Percentiles rank a stretch among this genome's conserved stretches.
Evolutionary conservation across 2,113 vertebrate genomes (phyloP).

Genomic region (Lycocorax pyrrhopterus): DNA sequence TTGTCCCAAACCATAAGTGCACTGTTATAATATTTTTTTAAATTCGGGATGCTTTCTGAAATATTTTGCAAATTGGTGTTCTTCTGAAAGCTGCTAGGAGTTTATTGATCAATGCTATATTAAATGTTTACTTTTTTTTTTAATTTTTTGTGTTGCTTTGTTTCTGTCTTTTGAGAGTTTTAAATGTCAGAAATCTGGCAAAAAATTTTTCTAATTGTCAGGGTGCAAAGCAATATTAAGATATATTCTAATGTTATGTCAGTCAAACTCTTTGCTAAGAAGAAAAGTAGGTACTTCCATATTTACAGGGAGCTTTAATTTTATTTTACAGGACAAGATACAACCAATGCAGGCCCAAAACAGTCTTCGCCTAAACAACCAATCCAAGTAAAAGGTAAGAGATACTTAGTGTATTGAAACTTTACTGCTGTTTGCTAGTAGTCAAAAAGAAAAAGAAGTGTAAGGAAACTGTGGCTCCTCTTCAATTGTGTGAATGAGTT

Average conservation of each 20-base stretch:
- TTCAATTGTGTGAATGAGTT: background rate
- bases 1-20: background rate
- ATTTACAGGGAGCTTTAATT: background rate
- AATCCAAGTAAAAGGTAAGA: slow-evolving; percentile 78
- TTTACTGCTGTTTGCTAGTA: background rate
- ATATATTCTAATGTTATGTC: background rate
- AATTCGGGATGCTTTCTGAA: background rate
- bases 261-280: background rate
- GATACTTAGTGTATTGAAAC: background rate
- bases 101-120: background rate
- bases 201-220: background rate
- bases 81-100: background rate
- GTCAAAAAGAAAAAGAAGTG: background rate
- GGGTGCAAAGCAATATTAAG: background rate
- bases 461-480: background rate
- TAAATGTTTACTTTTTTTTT: background rate
- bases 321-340: slow-evolving; percentile 64
- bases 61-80: background rate
- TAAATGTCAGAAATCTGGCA: background rate
- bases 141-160: background rate
- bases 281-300: background rate
- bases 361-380: slow-evolving; percentile 64
- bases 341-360: slow-evolving; percentile 58
- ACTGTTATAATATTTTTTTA: background rate
- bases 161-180: background rate